Conservation (phyloP, 2,888 invertebrate species). For the Drosophila niveifrons region DNA sequence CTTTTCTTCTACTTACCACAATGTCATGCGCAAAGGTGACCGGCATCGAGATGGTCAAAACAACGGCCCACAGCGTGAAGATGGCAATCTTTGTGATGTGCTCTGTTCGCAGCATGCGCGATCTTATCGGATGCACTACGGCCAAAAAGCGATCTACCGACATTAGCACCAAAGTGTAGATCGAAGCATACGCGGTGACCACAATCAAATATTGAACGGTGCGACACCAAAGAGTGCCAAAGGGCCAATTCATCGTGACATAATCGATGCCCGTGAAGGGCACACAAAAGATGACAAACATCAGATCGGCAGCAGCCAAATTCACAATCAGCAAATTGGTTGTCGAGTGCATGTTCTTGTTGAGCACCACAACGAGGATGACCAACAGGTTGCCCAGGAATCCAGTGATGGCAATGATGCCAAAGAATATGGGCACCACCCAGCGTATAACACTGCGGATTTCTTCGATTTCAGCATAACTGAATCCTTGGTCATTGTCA, state of each 20-base stretch:
- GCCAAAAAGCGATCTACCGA: constrained; percentile 96
- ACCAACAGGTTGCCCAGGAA: constrained; percentile 95
- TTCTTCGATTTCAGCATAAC: constrained; percentile 23
- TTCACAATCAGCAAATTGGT: constrained; percentile 97
- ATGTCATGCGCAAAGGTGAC: constrained; percentile 91
- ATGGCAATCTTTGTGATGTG: constrained; percentile 92
- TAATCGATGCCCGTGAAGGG: constrained; percentile 97
- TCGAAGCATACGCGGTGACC: constrained; percentile 95
- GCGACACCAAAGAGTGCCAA: constrained; percentile 95
- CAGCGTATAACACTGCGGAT: constrained; percentile 83
- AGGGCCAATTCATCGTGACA: constrained; percentile 94
- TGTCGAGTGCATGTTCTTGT: constrained; percentile 96
- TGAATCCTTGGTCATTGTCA: background rate
- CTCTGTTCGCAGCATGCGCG: constrained; percentile 93
- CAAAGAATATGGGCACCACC: constrained; percentile 93
- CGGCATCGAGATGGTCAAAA: constrained; percentile 90
- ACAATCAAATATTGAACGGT: constrained; percentile 95
- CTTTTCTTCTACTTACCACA: constrained; percentile 85
- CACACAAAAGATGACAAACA: constrained; percentile 96
- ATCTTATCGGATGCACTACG: constrained; percentile 95
- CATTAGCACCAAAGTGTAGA: constrained; percentile 97
- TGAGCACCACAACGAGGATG: constrained; percentile 93
- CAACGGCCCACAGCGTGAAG: constrained; percentile 91
- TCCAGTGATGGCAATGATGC: constrained; percentile 93
- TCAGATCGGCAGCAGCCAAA: constrained; percentile 94